These are phyloP conservation scores for Echinometra lucunter DNA, from an alignment of 53 echinoderm and acorn worm species.

Conservation along the genomic window DNA sequence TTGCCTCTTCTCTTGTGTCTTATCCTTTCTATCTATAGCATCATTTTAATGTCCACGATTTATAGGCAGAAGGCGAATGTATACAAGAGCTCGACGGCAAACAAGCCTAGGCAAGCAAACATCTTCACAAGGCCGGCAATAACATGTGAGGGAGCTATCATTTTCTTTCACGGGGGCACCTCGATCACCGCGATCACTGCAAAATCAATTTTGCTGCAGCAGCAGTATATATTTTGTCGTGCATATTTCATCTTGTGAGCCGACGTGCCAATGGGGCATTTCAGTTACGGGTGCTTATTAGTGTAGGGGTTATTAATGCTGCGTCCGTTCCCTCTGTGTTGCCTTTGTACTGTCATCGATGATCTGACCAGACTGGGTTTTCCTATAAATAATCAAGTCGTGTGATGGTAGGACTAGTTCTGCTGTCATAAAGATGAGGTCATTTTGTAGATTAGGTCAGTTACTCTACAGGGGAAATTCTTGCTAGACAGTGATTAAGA, in stretches of 20 bases:
- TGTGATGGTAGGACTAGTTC: background rate
- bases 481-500: background rate
- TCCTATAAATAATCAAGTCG: constrained; percentile 30
- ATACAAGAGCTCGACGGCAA: constrained; percentile 13
- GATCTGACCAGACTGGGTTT: constrained; percentile 29
- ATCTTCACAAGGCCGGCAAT: background rate
- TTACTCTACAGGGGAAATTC: background rate
- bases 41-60: constrained; percentile 1
- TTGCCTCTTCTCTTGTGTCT: background rate
- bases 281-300: constrained; percentile 32
- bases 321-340: background rate
- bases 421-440: constrained; percentile 17
- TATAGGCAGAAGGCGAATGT: background rate
- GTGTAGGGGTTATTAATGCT: constrained; percentile 14
- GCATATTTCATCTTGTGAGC: constrained; percentile 31
- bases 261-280: constrained; percentile 13
- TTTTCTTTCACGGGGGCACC: constrained; percentile 44
- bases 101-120: constrained; percentile 49
- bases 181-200: background rate
- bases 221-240: constrained; percentile 1
- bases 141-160: constrained; percentile 43
- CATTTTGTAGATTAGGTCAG: background rate
- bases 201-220: constrained; percentile 48
- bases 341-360: background rate
- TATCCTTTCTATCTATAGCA: background rate